Conservation (phyloP, 1,140 invertebrate species). For the Cydia splendana region DNA sequence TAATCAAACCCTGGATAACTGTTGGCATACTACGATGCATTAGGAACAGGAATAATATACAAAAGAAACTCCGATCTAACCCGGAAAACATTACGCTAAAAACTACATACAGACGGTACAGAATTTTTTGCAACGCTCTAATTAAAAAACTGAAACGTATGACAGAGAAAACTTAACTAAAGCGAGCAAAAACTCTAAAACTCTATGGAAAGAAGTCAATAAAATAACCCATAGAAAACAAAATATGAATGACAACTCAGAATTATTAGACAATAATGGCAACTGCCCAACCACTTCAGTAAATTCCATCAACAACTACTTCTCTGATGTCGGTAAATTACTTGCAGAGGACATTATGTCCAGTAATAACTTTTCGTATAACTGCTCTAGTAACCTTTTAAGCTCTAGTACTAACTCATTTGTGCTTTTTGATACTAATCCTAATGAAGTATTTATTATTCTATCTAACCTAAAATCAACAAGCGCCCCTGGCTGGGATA, state of each 20-base stretch:
- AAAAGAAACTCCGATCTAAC: neutral
- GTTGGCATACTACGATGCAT: neutral
- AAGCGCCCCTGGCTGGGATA: constrained; percentile 11
- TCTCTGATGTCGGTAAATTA: no score
- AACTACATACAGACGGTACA: constrained; percentile 14
- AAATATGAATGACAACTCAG: neutral
- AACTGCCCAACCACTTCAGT: no score
- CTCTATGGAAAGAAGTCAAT: neutral
- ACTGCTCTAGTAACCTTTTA: no score
- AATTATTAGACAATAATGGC: no score
- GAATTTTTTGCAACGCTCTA: constrained; percentile 5
- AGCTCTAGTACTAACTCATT: neutral
- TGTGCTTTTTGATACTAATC: neutral
- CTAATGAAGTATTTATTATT: constrained; percentile 1
- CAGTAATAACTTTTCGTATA: no score
- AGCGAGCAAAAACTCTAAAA: constrained; percentile 7
- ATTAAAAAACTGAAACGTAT: constrained; percentile 29
- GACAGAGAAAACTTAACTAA: constrained; percentile 4
- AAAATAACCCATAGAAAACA: constrained; percentile 9
- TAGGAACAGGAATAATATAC: neutral
- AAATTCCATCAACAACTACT: no score
- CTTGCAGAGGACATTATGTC: no score
- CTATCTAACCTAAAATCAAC: neutral
- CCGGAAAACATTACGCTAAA: constrained; percentile 6
- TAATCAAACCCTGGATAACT: constrained; percentile 15